Evolutionary conservation across 2,888 invertebrate species (phyloP), one percentile per base, ranked within the genome.

Genomic region (Blera fallax): DNA sequence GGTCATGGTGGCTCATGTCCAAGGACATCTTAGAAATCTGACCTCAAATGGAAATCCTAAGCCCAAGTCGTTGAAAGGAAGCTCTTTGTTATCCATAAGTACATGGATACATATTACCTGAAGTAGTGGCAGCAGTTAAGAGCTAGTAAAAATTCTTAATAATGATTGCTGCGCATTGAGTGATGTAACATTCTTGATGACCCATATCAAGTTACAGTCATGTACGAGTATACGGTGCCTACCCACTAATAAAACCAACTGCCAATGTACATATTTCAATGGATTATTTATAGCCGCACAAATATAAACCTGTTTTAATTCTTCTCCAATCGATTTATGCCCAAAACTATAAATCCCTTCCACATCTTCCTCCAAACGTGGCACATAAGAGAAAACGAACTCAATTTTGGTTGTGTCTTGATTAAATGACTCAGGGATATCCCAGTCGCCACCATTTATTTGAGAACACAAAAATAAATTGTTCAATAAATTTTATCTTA

Each of bases 401-500:
- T 70, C 69, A 76, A 65, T 64, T 67, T 69, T 60, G 45, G 58
- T 76, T 74, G 52, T 70, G 62, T 77, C 76, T 76, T 82, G 81
- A 82, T 82, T 82, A 82, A 76, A 77, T 45, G 81, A 76, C 76
- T 82, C 48, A 40, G 50, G 72, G 73, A 73, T 62, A 73, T 56
- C 62, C 74, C 56, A 70, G 67, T 58, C 79, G 62, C 56, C 81
- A 64, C 67, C 74, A 79, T 85, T 80, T 78, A 84, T 83, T 72
- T 37, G 60, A n/a, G 74, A 70, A 83, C 78, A 84, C 83, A 87
- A 85, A 84, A 88, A 88, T 89, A 89, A 89, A 89, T 88, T 87
- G 87, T 88, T 88, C 87, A 88, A 89, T 89, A 89, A 89, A 89
- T 89, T 89, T 87, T 88, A 88, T 89, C 88, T 88, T 88, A 88